These are phyloP conservation scores for Butorides virescens DNA, from an alignment of 2,113 vertebrate genomes.

Conservation along the genomic window DNA sequence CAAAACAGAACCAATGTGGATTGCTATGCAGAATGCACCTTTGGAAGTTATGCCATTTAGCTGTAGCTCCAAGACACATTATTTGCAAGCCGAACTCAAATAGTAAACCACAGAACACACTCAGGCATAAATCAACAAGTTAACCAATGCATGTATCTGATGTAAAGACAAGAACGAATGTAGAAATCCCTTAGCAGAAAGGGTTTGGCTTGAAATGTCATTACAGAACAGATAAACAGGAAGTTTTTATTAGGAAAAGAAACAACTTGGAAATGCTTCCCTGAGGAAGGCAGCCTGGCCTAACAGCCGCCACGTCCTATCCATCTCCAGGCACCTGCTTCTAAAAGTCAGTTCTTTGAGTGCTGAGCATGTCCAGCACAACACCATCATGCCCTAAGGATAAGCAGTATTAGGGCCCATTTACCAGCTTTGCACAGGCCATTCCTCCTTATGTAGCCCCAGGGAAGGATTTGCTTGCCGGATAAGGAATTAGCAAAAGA, in stretches of 20 bases:
- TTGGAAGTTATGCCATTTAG: background rate
- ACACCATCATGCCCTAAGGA: background rate
- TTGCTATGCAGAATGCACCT: background rate
- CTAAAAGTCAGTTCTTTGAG: background rate
- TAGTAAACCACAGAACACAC: background rate
- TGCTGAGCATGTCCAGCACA: background rate
- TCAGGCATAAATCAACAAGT: background rate
- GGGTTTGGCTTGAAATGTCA: background rate
- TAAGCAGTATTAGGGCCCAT: background rate
- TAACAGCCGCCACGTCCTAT: background rate
- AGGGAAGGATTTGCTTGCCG: background rate
- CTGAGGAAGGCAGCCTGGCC: background rate
- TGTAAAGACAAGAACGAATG: background rate
- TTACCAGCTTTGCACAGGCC: background rate
- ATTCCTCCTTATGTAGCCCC: background rate
- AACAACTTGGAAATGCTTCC: background rate
- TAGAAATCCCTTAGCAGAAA: background rate
- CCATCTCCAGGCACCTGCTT: background rate
- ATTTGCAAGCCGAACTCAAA: background rate
- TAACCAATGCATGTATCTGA: background rate
- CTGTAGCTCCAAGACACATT: background rate
- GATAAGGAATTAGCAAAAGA: background rate
- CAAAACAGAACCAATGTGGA: background rate
- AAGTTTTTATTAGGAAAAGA: constrained; percentile 10
- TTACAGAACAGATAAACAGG: background rate